Percentiles rank a stretch among this genome's conserved stretches.
phyloP scores from a whole-genome alignment of 2,113 vertebrate species.

The Phylloscopus trochiloides region DNA sequence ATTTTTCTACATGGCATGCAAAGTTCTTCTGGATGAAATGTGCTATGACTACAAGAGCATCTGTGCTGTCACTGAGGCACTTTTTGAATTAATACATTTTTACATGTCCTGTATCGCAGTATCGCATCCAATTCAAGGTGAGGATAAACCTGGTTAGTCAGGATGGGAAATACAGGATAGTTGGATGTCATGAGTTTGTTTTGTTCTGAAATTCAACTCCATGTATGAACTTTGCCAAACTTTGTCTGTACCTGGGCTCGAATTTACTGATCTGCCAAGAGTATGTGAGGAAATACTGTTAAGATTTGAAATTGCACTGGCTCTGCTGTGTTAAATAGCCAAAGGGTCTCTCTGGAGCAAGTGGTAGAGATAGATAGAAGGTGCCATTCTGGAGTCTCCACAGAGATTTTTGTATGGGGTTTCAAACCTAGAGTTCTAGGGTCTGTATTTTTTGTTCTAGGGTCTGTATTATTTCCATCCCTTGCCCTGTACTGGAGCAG shows the following conservation, averaged over 20 bases:
- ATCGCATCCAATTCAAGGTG: background rate
- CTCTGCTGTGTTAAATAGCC: background rate
- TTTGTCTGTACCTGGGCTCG: background rate
- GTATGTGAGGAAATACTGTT: background rate
- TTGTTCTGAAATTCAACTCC: background rate
- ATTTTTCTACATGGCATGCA: background rate
- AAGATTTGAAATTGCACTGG: background rate
- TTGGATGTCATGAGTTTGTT: background rate
- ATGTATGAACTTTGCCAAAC: background rate
- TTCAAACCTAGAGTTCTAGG: background rate
- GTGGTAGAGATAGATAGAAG: background rate
- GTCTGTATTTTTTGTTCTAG: background rate
- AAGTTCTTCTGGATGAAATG: background rate
- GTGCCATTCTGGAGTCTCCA: background rate
- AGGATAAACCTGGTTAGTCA: background rate
- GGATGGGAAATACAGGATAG: background rate
- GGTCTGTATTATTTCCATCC: too few relatives aligned
- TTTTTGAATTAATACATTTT: background rate
- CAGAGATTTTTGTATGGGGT: background rate
- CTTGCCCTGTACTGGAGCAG: background rate
- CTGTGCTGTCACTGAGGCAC: background rate
- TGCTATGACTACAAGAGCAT: accelerated
- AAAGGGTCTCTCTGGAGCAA: background rate
- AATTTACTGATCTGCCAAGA: background rate
- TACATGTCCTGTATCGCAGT: background rate